Percentiles rank a stretch among this genome's conserved stretches.
These are phyloP conservation scores for Erpobdella octoculata DNA, from an alignment of 2,888 invertebrate genomes.

Conservation along the genomic window DNA sequence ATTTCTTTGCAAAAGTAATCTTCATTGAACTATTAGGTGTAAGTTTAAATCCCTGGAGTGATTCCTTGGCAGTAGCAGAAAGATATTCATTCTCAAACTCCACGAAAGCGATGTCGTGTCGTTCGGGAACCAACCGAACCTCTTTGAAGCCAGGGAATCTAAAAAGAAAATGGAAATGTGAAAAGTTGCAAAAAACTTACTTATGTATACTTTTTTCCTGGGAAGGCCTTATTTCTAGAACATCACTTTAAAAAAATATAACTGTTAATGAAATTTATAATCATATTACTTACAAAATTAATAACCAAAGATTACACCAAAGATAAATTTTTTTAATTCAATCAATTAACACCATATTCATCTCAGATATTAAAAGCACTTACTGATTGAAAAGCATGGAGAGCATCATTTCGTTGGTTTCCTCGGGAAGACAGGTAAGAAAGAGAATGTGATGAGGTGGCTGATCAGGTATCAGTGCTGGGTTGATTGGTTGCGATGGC, in stretches of 20 bases:
- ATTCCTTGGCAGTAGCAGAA: conserved; percentile 72
- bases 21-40: conserved; percentile 89
- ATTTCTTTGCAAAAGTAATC: conserved; percentile 39
- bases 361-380: too few species aligned
- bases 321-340: too few species aligned
- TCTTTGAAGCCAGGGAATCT: conserved; percentile 98
- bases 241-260: too few species aligned
- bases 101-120: conserved; percentile 97
- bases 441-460: conserved; percentile 99
- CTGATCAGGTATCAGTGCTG: conserved; percentile 63
- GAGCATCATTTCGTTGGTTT: conserved; percentile 97
- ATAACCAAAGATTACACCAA: too few species aligned
- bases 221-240: too few species aligned
- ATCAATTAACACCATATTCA: too few species aligned
- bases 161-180: too few species aligned
- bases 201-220: too few species aligned
- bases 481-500: conserved; percentile 35
- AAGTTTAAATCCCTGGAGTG: conserved; percentile 95
- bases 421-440: conserved; percentile 95
- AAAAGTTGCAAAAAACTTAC: too few species aligned
- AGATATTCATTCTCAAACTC: conserved; percentile 62
- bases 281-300: too few species aligned
- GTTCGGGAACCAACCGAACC: conserved; percentile 91
- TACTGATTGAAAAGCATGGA: conserved; percentile 94
- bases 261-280: too few species aligned